phyloP scores from a whole-genome alignment of 2,113 vertebrate species.

The Pan paniscus region DNA sequence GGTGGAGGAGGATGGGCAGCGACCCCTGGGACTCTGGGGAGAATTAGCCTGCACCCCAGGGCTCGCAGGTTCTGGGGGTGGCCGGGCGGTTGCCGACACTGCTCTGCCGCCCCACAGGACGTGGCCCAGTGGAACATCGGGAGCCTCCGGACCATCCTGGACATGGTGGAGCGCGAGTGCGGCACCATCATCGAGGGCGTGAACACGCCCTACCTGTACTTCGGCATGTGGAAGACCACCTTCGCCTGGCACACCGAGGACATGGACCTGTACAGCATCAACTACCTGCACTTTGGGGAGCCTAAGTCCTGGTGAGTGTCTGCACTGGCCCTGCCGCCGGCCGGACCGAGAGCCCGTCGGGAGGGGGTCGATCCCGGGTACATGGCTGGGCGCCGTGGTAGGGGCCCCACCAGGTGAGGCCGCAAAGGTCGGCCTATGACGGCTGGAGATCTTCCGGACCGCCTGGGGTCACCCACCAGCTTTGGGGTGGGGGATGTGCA shows the following conservation, averaged over 20 bases:
- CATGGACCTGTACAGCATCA: conserved; percentile 99
- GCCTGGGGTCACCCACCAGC: not conserved
- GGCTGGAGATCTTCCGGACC: not conserved
- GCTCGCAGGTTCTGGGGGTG: accelerated
- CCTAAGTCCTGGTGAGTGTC: conserved; percentile 97
- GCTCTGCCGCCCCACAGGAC: conserved; percentile 80
- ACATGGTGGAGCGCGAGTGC: conserved; percentile 99
- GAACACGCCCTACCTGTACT: conserved; percentile 99
- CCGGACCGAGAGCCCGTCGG: too few species aligned
- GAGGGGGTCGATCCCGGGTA: accelerated
- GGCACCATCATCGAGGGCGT: conserved; percentile 99
- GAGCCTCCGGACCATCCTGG: conserved; percentile 93
- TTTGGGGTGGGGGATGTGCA: accelerated
- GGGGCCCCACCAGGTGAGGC: not conserved
- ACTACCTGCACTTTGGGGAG: conserved; percentile 98
- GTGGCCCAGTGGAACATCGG: conserved; percentile 97
- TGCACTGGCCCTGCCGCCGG: too few species aligned
- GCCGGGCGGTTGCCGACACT: accelerated
- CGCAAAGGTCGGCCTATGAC: too few species aligned
- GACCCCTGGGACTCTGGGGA: accelerated
- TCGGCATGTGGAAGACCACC: conserved; percentile 99
- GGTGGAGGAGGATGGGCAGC: not conserved
- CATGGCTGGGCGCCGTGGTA: not conserved
- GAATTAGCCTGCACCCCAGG: accelerated
- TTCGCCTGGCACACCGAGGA: conserved; percentile 99